These are phyloP conservation scores for Zaprionus africanus DNA, from an alignment of 1,140 invertebrate genomes.

Conservation along the genomic window DNA sequence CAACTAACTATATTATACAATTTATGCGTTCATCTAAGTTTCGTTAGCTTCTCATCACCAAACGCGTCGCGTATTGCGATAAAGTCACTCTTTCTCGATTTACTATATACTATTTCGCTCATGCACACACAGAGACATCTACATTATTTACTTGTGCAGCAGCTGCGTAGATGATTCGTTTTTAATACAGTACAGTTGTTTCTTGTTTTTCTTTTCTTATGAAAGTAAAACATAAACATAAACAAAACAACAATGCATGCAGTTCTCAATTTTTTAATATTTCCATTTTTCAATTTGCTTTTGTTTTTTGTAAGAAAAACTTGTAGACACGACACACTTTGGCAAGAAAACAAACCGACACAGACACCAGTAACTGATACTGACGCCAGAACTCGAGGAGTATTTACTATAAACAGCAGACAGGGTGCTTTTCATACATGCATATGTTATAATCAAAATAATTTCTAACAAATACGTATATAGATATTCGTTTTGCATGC, in stretches of 20 bases:
- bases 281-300: slow-evolving; percentile 46
- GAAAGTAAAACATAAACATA: slow-evolving; percentile 14
- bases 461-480: slow-evolving; percentile 4
- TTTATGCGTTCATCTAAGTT: slow-evolving; percentile 66
- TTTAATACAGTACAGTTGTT: slow-evolving; percentile 61
- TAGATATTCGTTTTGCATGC: slow-evolving; percentile 68
- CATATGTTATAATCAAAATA: slow-evolving; percentile 6
- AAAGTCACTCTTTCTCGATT: slow-evolving; percentile 35
- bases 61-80: slow-evolving; percentile 51
- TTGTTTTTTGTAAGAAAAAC: slow-evolving; percentile 34
- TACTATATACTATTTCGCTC: slow-evolving; percentile 17
- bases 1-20: neutral
- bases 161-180: slow-evolving; percentile 58
- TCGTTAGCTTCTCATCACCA: slow-evolving; percentile 67
- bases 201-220: slow-evolving; percentile 44
- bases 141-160: slow-evolving; percentile 39
- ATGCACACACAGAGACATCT: slow-evolving; percentile 42
- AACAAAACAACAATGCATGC: slow-evolving; percentile 32
- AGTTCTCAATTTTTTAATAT: slow-evolving; percentile 47
- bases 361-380: slow-evolving; percentile 31
- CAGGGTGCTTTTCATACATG: slow-evolving; percentile 18
- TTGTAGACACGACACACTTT: slow-evolving; percentile 46
- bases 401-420: neutral
- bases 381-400: slow-evolving; percentile 39
- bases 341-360: neutral